A percentile compares a stretch with the other conserved stretches of the same genome.
phyloP scores from a whole-genome alignment of 2,888 invertebrate genomes.

The Eupeodes luniger region DNA sequence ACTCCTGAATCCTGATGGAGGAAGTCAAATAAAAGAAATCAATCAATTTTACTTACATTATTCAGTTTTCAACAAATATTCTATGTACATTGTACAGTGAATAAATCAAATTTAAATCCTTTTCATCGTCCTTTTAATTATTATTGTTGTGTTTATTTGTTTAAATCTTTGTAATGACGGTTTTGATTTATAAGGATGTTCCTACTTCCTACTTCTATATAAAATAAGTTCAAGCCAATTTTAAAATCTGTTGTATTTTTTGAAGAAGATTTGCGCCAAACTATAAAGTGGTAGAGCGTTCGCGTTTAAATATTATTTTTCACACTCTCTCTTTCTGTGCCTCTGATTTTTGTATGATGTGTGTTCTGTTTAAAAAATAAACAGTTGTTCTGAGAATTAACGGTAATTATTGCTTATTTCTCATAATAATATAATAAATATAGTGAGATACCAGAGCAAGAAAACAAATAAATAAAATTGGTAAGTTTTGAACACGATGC shows the following conservation, averaged over 20 bases:
- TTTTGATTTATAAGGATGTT: background rate
- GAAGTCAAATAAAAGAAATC: background rate
- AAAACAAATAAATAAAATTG: slow-evolving; percentile 46
- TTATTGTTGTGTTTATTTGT: slow-evolving; percentile 3
- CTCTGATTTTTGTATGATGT: slow-evolving; percentile 6
- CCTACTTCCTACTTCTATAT: no score
- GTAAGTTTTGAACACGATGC: slow-evolving; percentile 64
- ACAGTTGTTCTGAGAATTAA: slow-evolving; percentile 66
- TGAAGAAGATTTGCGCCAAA: slow-evolving; percentile 48
- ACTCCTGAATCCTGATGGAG: background rate
- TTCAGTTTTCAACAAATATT: background rate
- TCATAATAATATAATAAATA: slow-evolving; percentile 38
- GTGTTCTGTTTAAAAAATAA: slow-evolving; percentile 49
- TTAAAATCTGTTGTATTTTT: background rate
- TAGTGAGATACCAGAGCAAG: background rate
- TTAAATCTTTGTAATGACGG: slow-evolving; percentile 3
- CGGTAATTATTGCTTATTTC: slow-evolving; percentile 56
- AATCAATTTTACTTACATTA: background rate
- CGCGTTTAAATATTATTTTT: slow-evolving; percentile 44
- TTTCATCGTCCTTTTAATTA: slow-evolving; percentile 1
- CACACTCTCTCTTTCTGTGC: background rate
- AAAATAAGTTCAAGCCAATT: background rate
- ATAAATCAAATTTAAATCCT: background rate
- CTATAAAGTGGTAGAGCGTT: slow-evolving; percentile 40
- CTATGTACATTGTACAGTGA: background rate